A percentile compares a stretch with the other conserved stretches of the same genome.
These are phyloP conservation scores for Bradysia coprophila DNA, from an alignment of 1,140 invertebrate genomes.

Conservation along the genomic window DNA sequence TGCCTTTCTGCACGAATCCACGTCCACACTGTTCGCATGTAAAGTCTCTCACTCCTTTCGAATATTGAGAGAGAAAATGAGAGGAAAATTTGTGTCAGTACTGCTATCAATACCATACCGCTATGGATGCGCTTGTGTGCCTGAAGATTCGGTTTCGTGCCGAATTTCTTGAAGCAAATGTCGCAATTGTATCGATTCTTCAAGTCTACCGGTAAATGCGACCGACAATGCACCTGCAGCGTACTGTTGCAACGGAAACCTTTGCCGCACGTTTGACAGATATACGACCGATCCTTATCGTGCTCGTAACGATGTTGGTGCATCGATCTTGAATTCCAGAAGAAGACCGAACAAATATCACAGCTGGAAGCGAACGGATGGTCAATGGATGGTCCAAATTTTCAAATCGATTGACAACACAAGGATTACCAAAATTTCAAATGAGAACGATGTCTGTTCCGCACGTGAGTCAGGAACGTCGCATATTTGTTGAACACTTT, in stretches of 20 bases:
- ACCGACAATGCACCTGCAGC: neutral
- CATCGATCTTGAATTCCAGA: neutral
- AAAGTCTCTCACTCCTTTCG: constrained; percentile 12
- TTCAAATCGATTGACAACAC: no score
- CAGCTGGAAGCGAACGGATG: no score
- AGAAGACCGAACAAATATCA: neutral
- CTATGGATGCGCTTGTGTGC: neutral
- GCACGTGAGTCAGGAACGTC: neutral
- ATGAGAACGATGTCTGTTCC: neutral
- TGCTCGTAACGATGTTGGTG: neutral
- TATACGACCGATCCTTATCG: neutral
- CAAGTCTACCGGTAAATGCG: neutral
- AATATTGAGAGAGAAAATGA: no score
- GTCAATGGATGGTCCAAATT: no score
- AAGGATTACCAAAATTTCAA: neutral
- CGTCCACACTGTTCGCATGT: constrained; percentile 26
- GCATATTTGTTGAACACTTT: neutral
- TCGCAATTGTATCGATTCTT: neutral
- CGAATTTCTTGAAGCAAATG: neutral
- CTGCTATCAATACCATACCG: neutral
- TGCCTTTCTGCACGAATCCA: constrained; percentile 18
- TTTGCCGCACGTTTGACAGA: neutral
- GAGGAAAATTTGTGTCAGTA: neutral
- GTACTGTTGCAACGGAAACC: neutral
- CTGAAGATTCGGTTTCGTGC: neutral